These are phyloP conservation scores for Xyliphius kryptos DNA, from an alignment of 2,113 vertebrate genomes.

Conservation along the genomic window DNA sequence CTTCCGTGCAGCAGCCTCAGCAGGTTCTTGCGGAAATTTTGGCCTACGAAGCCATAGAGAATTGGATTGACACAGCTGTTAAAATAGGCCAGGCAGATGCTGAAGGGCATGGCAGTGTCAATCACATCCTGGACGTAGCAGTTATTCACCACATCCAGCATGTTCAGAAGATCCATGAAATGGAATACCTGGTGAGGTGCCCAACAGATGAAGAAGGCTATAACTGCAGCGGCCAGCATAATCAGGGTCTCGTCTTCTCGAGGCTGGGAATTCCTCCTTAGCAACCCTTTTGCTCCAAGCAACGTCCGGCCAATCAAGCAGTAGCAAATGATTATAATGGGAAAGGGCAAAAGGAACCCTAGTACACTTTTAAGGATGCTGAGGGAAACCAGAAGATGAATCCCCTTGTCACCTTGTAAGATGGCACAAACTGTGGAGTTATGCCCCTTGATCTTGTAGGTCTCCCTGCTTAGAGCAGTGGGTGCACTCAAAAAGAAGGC, in stretches of 20 bases:
- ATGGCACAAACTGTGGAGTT: conserved; percentile 78
- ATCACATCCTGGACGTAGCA: conserved; percentile 80
- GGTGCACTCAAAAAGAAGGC: conserved; percentile 83
- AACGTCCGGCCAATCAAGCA: conserved; percentile 84
- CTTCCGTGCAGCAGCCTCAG: conserved; percentile 79
- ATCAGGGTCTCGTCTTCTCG: conserved; percentile 87
- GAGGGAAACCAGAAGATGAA: conserved; percentile 68
- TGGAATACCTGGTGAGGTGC: conserved; percentile 90
- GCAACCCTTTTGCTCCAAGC: conserved; percentile 66
- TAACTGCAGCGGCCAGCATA: conserved; percentile 87
- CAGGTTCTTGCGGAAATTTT: conserved; percentile 87
- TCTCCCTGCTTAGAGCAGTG: conserved; percentile 71
- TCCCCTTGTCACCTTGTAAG: conserved; percentile 53
- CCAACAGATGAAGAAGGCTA: conserved; percentile 97
- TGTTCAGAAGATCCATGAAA: conserved; percentile 82
- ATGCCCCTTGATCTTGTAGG: conserved; percentile 60
- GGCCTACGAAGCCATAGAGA: conserved; percentile 89
- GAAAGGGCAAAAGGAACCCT: conserved; percentile 86
- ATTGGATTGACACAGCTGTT: conserved; percentile 95
- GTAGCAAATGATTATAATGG: conserved; percentile 90
- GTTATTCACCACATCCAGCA: conserved; percentile 63
- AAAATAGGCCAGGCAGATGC: conserved; percentile 90
- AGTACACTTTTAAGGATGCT: conserved; percentile 82
- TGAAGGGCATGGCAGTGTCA: conserved; percentile 92
- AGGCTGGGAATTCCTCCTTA: conserved; percentile 75